These are phyloP conservation scores for Suncus etruscus DNA, from an alignment of 2,113 vertebrate species.

Conservation along the genomic window DNA sequence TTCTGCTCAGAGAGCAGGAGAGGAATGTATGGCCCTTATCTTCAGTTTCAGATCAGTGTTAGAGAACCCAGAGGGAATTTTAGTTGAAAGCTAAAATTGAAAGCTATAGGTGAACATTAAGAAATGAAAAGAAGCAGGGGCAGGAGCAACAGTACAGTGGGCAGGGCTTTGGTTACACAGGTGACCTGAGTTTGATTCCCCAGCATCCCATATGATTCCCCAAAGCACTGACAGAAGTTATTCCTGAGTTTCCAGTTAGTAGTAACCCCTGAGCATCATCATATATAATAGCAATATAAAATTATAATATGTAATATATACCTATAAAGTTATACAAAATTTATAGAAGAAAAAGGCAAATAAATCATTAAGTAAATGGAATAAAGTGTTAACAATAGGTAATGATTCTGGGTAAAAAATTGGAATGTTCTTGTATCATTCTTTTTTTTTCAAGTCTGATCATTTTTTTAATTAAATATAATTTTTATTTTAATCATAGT, in stretches of 20 bases:
- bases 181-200: no score
- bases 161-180: no score
- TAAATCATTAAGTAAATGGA: constrained; percentile 23
- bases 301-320: neutral
- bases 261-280: neutral
- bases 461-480: no score
- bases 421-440: neutral
- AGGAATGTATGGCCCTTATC: neutral
- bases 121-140: no score
- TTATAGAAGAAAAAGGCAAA: neutral
- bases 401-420: neutral
- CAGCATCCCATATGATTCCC: no score
- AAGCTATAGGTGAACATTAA: neutral
- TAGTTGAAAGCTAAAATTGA: neutral
- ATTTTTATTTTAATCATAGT: no score
- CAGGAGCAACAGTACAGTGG: no score
- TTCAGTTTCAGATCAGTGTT: no score
- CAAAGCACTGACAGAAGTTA: no score
- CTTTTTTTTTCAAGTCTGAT: neutral
- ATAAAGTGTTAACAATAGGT: neutral
- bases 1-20: neutral
- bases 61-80: neutral
- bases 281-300: neutral
- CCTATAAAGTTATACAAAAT: neutral
- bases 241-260: no score